Conservation (phyloP, 2,888 invertebrate species). For the Microdon myrmicae region DNA sequence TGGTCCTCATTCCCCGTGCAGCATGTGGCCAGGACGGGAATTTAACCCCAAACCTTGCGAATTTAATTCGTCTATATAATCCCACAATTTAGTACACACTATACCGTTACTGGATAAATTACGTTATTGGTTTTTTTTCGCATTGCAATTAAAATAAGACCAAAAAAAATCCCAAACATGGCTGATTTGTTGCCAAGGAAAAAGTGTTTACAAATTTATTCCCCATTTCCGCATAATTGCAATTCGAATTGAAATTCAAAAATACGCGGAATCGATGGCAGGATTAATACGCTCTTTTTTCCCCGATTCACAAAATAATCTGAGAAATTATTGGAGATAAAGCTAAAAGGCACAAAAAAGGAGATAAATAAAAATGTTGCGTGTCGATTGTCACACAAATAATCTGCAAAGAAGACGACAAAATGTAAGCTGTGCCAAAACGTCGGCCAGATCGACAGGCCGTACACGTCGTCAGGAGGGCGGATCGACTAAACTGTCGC, state of each 20-base stretch:
- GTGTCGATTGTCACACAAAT: conserved; percentile 34
- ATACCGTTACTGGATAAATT: conserved; percentile 7
- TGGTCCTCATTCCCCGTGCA: conserved; percentile 4
- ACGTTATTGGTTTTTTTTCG: conserved; percentile 8
- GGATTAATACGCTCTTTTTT: conserved; percentile 19
- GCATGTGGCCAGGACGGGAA: background rate
- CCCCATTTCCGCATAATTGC: conserved; percentile 26
- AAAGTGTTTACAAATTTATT: background rate
- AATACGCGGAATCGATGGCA: conserved; percentile 18
- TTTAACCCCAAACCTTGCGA: conserved; percentile 8
- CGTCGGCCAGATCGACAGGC: background rate
- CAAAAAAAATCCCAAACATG: conserved; percentile 9
- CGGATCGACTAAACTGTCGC: conserved; percentile 30
- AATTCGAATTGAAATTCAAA: conserved; percentile 25
- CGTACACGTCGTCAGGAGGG: background rate
- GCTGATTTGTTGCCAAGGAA: conserved; percentile 6
- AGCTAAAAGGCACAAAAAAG: conserved; percentile 10
- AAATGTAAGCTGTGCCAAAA: too few species aligned
- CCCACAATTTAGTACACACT: conserved; percentile 22
- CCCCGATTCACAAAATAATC: conserved; percentile 21
- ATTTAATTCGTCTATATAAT: conserved; percentile 36
- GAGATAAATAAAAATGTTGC: conserved; percentile 1
- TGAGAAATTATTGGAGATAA: conserved; percentile 27
- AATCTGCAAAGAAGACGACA: conserved; percentile 39
- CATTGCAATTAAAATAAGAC: conserved; percentile 6